Evolutionary conservation across 2,797 vertebrate genomes (phyloP), one percentile per base, ranked within the genome.

Genomic region (Hydrolagus colliei): DNA sequence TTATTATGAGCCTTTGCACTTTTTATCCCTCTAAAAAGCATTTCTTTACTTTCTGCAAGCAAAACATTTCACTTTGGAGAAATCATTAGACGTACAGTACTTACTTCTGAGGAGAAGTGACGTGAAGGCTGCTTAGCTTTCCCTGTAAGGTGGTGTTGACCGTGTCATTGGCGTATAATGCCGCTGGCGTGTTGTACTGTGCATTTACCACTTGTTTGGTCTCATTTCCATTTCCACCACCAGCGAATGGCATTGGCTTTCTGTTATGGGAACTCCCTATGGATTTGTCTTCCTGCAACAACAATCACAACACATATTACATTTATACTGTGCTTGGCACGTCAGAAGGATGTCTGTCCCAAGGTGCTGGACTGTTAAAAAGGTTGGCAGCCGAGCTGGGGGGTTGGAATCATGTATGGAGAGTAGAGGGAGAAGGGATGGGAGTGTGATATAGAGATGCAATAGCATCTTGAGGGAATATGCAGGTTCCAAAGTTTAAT

Each of bases 121-220:
- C 92, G 85, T 92, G 95, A 86, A 99, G 95, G 62, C 92, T 89
- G 1, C 94, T 92, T 94, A 99, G 95, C 90, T 98, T 96, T 89
- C 91, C 92, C 0, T 95, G 93, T 79, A 98, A 91, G 16, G 88
- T 89, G 10, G 91, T 59, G 82, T 97, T 96, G 0, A 90, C 91
- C 9, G 94, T 93, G 91, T 92, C 96, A 87, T 92, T 93, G 0
- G 87, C 1, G 0, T 94, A 94, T 13, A 96, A 94, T 86, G 91
- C 92, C 0, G 92, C 88, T 0, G 96, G 94, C 78, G 92, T 96
- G 89, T 96, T 96, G 85, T 95, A 96, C 87, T 95, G 95, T 87
- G 90, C 9, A 0, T 91, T 94, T 63, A 91, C 89, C 86, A 89
- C 76, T 76, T 92, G 93, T 86, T 89, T 91, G 82, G 35, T 88